phyloP scores from a whole-genome alignment of 2,113 vertebrate genomes.

The Misgurnus anguillicaudatus region DNA sequence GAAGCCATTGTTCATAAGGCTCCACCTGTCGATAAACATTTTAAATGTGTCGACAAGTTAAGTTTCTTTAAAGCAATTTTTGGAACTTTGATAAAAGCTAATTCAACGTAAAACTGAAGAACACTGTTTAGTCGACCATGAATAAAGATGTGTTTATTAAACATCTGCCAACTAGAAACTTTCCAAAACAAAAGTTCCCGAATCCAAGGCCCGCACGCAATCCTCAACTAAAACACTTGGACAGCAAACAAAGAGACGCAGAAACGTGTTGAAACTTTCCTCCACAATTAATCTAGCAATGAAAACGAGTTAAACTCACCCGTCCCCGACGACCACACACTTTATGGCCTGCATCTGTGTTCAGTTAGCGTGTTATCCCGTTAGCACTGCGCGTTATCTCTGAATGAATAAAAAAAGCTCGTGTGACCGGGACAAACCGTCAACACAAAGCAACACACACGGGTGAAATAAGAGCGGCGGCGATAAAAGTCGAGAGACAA shows the following conservation, averaged over 20 bases:
- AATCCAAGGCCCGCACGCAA: not conserved
- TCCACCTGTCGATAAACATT: too few species aligned
- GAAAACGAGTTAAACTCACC: conserved; percentile 74
- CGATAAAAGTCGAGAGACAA: not conserved
- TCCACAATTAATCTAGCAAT: not conserved
- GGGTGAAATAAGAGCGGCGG: not conserved
- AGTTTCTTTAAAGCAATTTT: too few species aligned
- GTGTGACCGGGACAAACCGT: conserved; percentile 37
- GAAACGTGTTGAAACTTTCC: not conserved
- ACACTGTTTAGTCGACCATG: too few species aligned
- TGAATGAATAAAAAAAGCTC: conserved; percentile 36
- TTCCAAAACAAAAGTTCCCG: not conserved
- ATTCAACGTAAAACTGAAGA: too few species aligned
- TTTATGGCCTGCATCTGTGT: conserved; percentile 92
- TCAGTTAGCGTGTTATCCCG: conserved; percentile 15
- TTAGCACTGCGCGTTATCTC: conserved; percentile 52
- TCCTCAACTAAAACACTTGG: not conserved
- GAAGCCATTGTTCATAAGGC: too few species aligned
- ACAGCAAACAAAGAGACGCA: not conserved
- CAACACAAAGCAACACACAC: not conserved
- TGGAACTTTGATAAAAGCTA: too few species aligned
- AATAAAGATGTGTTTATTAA: too few species aligned
- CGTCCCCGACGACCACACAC: conserved; percentile 96
- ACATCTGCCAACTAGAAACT: not conserved
- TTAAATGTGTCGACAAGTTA: too few species aligned